Evolutionary conservation across 2,888 invertebrate genomes (phyloP), one percentile per base, ranked within the genome.

Genomic region (Latrodectus hesperus): DNA sequence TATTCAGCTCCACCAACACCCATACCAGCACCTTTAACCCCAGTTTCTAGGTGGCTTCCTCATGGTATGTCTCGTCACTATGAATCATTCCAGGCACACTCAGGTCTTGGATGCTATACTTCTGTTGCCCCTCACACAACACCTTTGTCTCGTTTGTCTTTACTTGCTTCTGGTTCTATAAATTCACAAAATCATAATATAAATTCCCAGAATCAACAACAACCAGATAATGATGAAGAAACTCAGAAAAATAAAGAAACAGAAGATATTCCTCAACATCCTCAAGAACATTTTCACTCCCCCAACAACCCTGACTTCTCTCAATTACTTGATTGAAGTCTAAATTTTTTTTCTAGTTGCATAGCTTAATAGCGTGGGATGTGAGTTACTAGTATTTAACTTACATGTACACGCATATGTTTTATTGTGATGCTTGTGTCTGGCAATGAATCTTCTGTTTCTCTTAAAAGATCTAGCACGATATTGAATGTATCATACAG

Each of bases 1-100:
- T 90, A 90, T 49, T 90, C 89, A n/a, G 88, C 90, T 51, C 88
- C 89, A 16, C 87, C 90, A 10, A 88, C 89, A n/a, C 86, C 90
- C n/a, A 88, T 90, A 60, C 87, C 88, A 16, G 84, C 88, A n/a
- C 90, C 90, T 52, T 55, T 90, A 79, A 85, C 90, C 38, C 90
- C 87, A 8, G 80, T 89, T 14, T 84, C 90, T 9, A 68, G 89
- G 26, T 90, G 89, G 90, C 79, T 89, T 16, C 82, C 90, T 16
- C 89, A 81, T 49, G 79, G 81, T 11, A 51, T 79, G 49, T 65
- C 76, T 8, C 75, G 87, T n/a, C 89, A 88, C 71, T 89, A 89
- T 72, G 85, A 88, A 68, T 65, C 84, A 14, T 89, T 89, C 67
- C 88, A 88, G 71, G 76, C 88, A 49, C 89, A 81, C 17, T 68